A percentile compares a stretch with the other conserved stretches of the same genome.
These are phyloP conservation scores for Sesamia nonagrioides DNA, from an alignment of 1,140 invertebrate species.

Conservation along the genomic window DNA sequence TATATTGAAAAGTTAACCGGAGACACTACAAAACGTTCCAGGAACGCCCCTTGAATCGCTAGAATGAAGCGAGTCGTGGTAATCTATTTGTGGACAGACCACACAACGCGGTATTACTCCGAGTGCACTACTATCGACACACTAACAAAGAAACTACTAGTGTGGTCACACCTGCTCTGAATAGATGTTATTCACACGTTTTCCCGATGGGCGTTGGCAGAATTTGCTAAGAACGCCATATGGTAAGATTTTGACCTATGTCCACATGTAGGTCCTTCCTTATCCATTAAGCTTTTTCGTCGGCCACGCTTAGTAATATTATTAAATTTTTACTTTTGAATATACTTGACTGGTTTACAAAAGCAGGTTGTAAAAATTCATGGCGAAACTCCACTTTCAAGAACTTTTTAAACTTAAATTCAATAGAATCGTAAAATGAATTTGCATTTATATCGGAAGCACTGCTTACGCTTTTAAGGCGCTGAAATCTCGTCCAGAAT, in stretches of 20 bases:
- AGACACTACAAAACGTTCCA: not conserved
- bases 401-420: slow-evolving; percentile 37
- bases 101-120: slow-evolving; percentile 11
- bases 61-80: not conserved
- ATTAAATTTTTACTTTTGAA: not conserved
- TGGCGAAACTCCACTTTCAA: slow-evolving; percentile 21
- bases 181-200: not conserved
- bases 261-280: not conserved
- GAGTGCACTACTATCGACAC: not conserved
- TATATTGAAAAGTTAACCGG: not conserved
- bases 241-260: no score
- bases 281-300: not conserved
- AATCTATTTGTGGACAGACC: slow-evolving; percentile 28
- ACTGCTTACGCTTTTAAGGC: slow-evolving; percentile 3
- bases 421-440: slow-evolving; percentile 46
- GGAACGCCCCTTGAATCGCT: slow-evolving; percentile 15
- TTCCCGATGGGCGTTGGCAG: not conserved
- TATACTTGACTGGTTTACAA: not conserved
- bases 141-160: not conserved
- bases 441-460: slow-evolving; percentile 43
- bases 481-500: slow-evolving; percentile 1
- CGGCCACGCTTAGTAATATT: not conserved
- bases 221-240: no score
- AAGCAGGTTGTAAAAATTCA: slow-evolving; percentile 22
- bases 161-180: not conserved